A percentile compares a stretch with the other conserved stretches of the same genome.
These are phyloP conservation scores for Stenoptilia bipunctidactyla DNA, from an alignment of 2,888 invertebrate genomes.

Conservation along the genomic window DNA sequence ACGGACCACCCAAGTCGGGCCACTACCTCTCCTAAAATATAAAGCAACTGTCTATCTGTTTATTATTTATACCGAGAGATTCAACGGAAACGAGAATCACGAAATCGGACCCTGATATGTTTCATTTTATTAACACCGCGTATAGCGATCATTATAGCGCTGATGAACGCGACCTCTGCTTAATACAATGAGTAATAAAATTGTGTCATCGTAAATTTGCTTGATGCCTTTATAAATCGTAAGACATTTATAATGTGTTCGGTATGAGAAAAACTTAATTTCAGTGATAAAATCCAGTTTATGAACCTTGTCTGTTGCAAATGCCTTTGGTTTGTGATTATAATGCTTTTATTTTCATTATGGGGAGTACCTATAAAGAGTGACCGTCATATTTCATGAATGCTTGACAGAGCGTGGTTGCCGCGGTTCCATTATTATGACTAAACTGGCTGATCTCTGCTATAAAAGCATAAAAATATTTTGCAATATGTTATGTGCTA, in stretches of 20 bases:
- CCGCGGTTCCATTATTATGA: conserved; percentile 24
- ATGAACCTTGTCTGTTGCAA: conserved; percentile 20
- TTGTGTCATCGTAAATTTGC: conserved; percentile 37
- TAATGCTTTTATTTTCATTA: conserved; percentile 32
- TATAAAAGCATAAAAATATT: no score
- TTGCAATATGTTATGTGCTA: no score
- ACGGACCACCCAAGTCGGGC: conserved; percentile 58
- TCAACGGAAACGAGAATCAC: conserved; percentile 33
- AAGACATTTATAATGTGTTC: conserved; percentile 28
- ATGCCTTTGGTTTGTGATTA: conserved; percentile 31
- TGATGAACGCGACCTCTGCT: conserved; percentile 30
- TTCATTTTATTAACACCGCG: conserved; percentile 20
- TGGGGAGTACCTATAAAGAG: conserved; percentile 19
- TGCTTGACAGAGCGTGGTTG: conserved; percentile 37
- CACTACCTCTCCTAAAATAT: conserved; percentile 51
- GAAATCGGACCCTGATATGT: conserved; percentile 35
- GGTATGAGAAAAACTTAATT: conserved; percentile 35
- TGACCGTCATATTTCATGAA: conserved; percentile 53
- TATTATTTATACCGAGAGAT: conserved; percentile 42
- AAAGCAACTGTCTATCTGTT: conserved; percentile 43
- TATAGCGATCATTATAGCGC: conserved; percentile 28
- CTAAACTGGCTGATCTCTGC: no score
- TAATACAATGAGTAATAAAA: conserved; percentile 34
- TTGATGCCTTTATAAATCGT: conserved; percentile 31
- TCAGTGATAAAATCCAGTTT: conserved; percentile 36